Conservation (phyloP, 2,888 invertebrate genomes). For the Holacanthella duospinosa region DNA sequence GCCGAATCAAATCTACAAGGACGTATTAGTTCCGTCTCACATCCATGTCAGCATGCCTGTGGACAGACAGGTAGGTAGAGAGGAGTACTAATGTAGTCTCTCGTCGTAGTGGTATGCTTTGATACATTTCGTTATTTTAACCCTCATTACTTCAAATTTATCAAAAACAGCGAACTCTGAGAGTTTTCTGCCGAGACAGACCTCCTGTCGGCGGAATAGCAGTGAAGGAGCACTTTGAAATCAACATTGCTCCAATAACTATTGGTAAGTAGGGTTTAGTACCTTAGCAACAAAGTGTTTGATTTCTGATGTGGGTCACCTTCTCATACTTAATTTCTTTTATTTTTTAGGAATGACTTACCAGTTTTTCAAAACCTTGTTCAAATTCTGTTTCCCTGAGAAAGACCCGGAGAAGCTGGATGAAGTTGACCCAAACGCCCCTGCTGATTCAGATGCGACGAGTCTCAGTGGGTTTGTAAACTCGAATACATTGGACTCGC, state of each 20-base stretch:
- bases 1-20: slow-evolving; percentile 86
- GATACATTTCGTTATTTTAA: neutral
- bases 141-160: slow-evolving; percentile 12
- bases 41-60: slow-evolving; percentile 78
- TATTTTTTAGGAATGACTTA: slow-evolving; percentile 66
- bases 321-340: neutral
- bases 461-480: slow-evolving; percentile 8
- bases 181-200: slow-evolving; percentile 90
- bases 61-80: slow-evolving; percentile 57
- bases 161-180: slow-evolving; percentile 65
- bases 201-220: slow-evolving; percentile 98
- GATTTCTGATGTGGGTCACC: neutral
- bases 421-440: slow-evolving; percentile 51
- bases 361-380: slow-evolving; percentile 92
- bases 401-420: slow-evolving; percentile 77
- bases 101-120: neutral
- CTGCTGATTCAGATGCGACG: slow-evolving; percentile 18
- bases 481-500: slow-evolving; percentile 3
- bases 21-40: slow-evolving; percentile 69
- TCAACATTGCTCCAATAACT: slow-evolving; percentile 87
- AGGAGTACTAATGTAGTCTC: neutral
- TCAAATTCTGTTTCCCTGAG: slow-evolving; percentile 95
- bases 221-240: slow-evolving; percentile 97
- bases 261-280: slow-evolving; percentile 66
- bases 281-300: neutral